Base-by-base conservation (phyloP, 2,797 vertebrate species). In the Arctocebus calabarensis region DNA sequence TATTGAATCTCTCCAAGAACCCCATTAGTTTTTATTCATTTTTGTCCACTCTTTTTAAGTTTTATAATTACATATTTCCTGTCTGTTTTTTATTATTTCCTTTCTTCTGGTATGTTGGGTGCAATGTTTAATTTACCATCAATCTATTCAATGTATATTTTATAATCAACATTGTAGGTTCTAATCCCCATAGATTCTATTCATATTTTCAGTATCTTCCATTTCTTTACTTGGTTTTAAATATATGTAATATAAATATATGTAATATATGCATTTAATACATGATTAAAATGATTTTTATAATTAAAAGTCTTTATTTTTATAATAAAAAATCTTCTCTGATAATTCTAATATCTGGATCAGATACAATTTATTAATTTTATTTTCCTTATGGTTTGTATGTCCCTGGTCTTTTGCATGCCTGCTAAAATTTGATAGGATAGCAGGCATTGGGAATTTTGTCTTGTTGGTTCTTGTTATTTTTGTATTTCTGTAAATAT, bases 1-100 rank as follows among this genome's bases (percentile, higher is more conserved):
- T 32, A 82, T 59, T 62, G 40, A 89, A 62, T 32, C 20, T 95
- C 25, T 86, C 55, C 74, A 78, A 93, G 55, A 91, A 27, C 11
- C 10, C 6, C 37, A 34, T 25, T 32, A 7, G 12, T 66, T 84
- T 92, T 90, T 34, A 34, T 9, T 89, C 73, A 37, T 22, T 32
- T 84, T 59, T 84, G 13, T 48, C 25, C 87, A 40, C 25, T 74
- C 5, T 32, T 48, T 66, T 68, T n/a, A 20, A 27, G 11, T 83
- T 13, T 48, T 86, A 12, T 10, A 11, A 37, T 59, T 68, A 16
- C 8, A 29, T 59, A 10, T 37, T 83, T 77, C 20, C 22, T 48
- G 9, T 57, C 34, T 45, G 17, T 34, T 71, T 12, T 90, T 70
- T 66, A 66, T 66, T 11, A 48, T 40, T 88, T 52, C 45, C 37